phyloP scores from a whole-genome alignment of 2,797 vertebrate species.

The Danio choprae region DNA sequence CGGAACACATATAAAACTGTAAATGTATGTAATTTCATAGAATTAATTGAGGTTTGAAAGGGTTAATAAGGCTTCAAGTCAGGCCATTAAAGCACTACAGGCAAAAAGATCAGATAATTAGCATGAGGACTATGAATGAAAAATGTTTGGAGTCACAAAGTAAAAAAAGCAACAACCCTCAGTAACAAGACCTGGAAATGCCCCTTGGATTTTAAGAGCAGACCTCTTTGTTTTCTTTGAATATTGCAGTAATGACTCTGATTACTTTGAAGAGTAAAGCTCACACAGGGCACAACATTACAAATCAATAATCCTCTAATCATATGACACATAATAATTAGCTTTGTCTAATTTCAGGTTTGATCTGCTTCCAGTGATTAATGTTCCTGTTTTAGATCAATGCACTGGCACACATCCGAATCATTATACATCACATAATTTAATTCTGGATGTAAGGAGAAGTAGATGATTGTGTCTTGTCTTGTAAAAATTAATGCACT shows the following conservation, averaged over 20 bases:
- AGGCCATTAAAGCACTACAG: conserved; percentile 42
- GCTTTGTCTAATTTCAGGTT: neutral
- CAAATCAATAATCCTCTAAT: neutral
- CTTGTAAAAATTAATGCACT: neutral
- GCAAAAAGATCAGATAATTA: conserved; percentile 73
- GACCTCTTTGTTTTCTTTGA: too few relatives aligned
- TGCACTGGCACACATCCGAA: neutral
- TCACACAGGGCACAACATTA: neutral
- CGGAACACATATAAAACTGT: neutral
- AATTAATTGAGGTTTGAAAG: conserved; percentile 48
- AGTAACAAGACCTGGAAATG: neutral
- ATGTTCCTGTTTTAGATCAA: conserved; percentile 19
- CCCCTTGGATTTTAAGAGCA: too few relatives aligned
- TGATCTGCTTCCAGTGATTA: conserved; percentile 12
- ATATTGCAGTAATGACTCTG: neutral
- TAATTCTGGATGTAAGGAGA: conserved; percentile 2
- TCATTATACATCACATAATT: neutral
- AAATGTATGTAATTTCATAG: neutral
- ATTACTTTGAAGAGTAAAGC: neutral
- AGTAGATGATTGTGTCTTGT: conserved; percentile 1
- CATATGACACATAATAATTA: neutral
- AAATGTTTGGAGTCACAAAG: neutral
- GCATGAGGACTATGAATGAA: conserved; percentile 64
- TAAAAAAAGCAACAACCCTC: neutral
- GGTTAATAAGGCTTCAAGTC: conserved; percentile 48